Conservation (phyloP, 2,113 vertebrate genomes). For the Bubo bubo region DNA sequence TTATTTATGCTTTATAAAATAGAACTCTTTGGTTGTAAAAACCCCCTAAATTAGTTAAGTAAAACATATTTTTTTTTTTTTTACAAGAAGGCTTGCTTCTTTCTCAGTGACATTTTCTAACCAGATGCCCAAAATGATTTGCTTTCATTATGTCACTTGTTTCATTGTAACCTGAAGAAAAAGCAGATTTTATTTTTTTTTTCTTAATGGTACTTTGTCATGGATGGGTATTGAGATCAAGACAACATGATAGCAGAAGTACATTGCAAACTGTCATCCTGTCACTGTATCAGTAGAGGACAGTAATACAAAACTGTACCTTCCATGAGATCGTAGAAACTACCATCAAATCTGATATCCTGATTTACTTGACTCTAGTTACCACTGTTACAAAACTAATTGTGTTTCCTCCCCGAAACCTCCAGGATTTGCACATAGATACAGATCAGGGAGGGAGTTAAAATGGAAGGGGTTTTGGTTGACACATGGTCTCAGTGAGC, state of each 20-base stretch:
- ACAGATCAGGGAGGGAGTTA: not conserved
- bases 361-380: not conserved
- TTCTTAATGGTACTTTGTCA: not conserved
- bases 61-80: not conserved
- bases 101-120: not conserved
- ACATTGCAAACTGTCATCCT: not conserved
- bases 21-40: not conserved
- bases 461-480: not conserved
- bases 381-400: fast-evolving
- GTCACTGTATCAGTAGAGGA: not conserved
- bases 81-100: not conserved
- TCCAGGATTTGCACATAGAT: not conserved
- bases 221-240: not conserved
- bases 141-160: not conserved
- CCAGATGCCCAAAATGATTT: not conserved
- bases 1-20: not conserved
- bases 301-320: not conserved
- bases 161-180: not conserved
- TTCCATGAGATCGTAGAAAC: not conserved
- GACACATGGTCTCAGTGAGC: not conserved
- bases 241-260: not conserved
- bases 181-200: not conserved
- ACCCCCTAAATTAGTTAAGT: not conserved
- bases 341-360: not conserved
- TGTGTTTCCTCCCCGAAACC: not conserved